These are phyloP conservation scores for Drosophila melanosoma DNA, from an alignment of 2,888 invertebrate genomes.

Conservation along the genomic window DNA sequence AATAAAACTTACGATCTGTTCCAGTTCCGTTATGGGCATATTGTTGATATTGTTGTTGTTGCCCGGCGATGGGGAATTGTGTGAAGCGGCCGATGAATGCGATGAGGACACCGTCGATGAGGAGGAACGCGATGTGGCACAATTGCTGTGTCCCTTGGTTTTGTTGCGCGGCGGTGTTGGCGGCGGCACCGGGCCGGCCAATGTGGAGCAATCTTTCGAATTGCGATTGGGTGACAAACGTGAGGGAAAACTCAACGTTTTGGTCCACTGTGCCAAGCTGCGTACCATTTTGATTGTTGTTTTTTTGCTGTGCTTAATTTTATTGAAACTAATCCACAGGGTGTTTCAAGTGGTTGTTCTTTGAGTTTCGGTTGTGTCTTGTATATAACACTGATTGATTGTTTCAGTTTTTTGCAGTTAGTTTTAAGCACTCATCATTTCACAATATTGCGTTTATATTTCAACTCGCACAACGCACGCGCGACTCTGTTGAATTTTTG, in stretches of 20 bases:
- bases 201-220: conserved; percentile 88
- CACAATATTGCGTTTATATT: conserved; percentile 58
- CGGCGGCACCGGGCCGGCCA: conserved; percentile 85
- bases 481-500: conserved; percentile 47
- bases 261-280: conserved; percentile 95
- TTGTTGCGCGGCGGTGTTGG: conserved; percentile 87
- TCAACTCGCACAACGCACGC: conserved; percentile 68
- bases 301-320: conserved; percentile 10
- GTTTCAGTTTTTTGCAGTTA: conserved; percentile 40
- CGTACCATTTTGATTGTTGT: conserved; percentile 89
- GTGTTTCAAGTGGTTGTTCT: conserved; percentile 56
- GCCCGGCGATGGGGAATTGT: conserved; percentile 84
- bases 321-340: conserved; percentile 64
- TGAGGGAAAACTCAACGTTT: conserved; percentile 95
- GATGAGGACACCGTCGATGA: conserved; percentile 84
- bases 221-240: conserved; percentile 93
- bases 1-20: conserved; percentile 88
- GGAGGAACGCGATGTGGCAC: conserved; percentile 86
- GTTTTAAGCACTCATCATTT: conserved; percentile 53
- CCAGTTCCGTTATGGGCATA: conserved; percentile 89
- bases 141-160: conserved; percentile 85
- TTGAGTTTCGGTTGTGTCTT: conserved; percentile 7
- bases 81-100: conserved; percentile 74
- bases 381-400: conserved; percentile 35
- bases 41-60: conserved; percentile 82